These are phyloP conservation scores for Galaxias olidus DNA, from an alignment of 2,797 vertebrate genomes.

Conservation along the genomic window DNA sequence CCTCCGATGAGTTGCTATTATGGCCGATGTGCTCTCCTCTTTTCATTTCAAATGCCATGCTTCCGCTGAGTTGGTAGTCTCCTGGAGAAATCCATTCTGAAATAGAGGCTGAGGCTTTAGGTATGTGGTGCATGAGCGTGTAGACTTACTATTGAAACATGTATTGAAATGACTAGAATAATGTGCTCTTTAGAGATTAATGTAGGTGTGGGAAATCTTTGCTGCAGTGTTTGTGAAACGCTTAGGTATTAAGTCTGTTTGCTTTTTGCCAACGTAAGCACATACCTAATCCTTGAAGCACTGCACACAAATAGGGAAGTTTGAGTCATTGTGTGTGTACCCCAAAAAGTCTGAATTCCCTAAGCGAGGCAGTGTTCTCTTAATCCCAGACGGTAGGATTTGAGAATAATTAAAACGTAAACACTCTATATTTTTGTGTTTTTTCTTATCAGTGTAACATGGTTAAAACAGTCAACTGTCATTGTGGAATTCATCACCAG, in stretches of 20 bases:
- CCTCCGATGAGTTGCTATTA: slow-evolving; percentile 33
- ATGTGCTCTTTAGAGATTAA: neutral
- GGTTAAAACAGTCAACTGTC: neutral
- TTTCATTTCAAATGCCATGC: slow-evolving; percentile 29
- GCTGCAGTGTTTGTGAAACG: slow-evolving; percentile 40
- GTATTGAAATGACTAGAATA: neutral
- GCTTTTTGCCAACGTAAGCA: slow-evolving; percentile 56
- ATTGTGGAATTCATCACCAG: too few relatives aligned
- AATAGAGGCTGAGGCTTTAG: neutral
- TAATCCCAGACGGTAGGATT: neutral
- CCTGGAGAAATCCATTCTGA: neutral
- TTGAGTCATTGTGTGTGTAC: slow-evolving; percentile 46
- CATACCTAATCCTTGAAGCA: slow-evolving; percentile 57
- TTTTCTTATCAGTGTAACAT: neutral
- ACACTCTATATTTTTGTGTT: neutral
- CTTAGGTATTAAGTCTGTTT: slow-evolving; percentile 56
- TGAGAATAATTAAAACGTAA: neutral
- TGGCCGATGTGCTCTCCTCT: slow-evolving; percentile 22
- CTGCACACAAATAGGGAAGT: slow-evolving; percentile 42
- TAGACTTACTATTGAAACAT: neutral
- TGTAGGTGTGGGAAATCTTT: neutral
- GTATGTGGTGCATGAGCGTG: neutral
- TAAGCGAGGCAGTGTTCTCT: slow-evolving; percentile 48
- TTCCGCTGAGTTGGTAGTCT: slow-evolving; percentile 18
- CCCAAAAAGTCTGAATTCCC: slow-evolving; percentile 62